phyloP scores from a whole-genome alignment of 2,113 vertebrate species.

The Malurus elegans region DNA sequence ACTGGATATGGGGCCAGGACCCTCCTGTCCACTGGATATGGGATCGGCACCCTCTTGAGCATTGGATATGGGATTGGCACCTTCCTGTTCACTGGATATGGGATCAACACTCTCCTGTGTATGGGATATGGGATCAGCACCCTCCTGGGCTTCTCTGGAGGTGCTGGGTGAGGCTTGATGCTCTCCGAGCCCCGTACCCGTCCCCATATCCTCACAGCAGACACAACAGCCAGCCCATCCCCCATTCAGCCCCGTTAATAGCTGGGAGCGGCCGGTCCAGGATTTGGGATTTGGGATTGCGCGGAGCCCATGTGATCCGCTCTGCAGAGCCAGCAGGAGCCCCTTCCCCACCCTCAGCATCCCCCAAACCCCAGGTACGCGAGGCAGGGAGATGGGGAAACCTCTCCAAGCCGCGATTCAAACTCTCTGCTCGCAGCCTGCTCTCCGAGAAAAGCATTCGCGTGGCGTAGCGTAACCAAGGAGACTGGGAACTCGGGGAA shows the following conservation, averaged over 20 bases:
- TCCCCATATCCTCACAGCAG: background rate
- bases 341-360: background rate
- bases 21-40: no score
- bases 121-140: background rate
- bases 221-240: background rate
- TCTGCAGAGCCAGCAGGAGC: background rate
- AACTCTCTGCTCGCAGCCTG: background rate
- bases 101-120: background rate
- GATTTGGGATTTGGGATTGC: background rate
- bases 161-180: background rate
- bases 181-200: accelerated
- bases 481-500: background rate
- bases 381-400: background rate
- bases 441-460: accelerated
- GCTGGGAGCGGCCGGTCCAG: background rate
- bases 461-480: background rate
- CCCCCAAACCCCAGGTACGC: accelerated
- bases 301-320: accelerated
- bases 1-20: no score
- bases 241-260: background rate
- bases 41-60: no score
- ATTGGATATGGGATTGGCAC: background rate
- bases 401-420: background rate
- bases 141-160: background rate
- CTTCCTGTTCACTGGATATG: background rate